Conservation (phyloP, 2,113 vertebrate species). For the Accipiter cooperii region DNA sequence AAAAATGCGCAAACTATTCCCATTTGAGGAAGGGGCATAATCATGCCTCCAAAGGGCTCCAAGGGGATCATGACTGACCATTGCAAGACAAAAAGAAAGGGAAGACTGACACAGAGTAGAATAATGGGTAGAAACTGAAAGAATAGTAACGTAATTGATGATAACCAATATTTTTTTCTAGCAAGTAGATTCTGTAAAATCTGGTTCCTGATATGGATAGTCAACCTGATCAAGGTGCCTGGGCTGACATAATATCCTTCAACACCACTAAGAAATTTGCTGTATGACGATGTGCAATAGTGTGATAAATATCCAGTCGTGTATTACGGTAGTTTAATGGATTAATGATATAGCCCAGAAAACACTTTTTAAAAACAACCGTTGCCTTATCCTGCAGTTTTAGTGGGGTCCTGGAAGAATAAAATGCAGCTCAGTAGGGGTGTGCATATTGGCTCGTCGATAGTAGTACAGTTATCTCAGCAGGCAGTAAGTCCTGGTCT, state of each 20-base stretch:
- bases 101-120: neutral
- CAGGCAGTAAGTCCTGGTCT: neutral
- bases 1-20: neutral
- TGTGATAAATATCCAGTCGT: neutral
- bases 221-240: neutral
- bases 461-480: accelerated
- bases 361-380: neutral
- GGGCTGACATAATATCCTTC: neutral
- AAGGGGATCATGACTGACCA: neutral
- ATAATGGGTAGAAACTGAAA: neutral
- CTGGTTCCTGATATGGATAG: neutral
- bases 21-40: neutral
- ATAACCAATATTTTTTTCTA: neutral
- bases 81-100: neutral
- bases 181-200: neutral
- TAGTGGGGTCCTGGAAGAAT: neutral
- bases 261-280: neutral
- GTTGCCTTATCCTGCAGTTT: neutral
- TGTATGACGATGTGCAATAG: neutral
- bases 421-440: neutral
- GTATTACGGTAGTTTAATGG: neutral
- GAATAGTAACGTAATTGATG: neutral
- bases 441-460: neutral
- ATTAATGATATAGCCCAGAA: neutral
- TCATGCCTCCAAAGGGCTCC: neutral